phyloP scores from a whole-genome alignment of 2,797 vertebrate genomes.

The Trematomus bernacchii region DNA sequence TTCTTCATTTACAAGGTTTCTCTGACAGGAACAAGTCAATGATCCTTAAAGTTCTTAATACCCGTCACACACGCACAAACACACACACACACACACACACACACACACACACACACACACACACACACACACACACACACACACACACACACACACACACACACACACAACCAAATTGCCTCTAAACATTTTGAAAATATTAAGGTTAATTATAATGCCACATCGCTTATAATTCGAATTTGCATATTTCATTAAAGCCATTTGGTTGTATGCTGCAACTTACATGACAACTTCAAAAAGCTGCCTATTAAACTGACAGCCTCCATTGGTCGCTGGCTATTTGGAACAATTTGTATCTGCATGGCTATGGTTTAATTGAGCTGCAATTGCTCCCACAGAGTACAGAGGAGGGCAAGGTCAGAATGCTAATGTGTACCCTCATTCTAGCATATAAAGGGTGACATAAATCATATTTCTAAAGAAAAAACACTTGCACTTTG shows the following conservation, averaged over 20 bases:
- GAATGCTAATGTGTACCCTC: conserved; percentile 57
- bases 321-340: conserved; percentile 56
- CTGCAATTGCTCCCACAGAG: conserved; percentile 65
- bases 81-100: conserved; percentile 15
- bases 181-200: conserved; percentile 63
- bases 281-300: conserved; percentile 72
- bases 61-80: not conserved
- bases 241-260: conserved; percentile 80
- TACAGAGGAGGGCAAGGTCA: conserved; percentile 62
- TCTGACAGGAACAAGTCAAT: conserved; percentile 52
- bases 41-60: conserved; percentile 38
- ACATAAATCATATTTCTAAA: conserved; percentile 68
- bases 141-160: conserved; percentile 10
- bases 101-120: conserved; percentile 3
- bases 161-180: conserved; percentile 10
- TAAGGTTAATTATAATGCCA: conserved; percentile 74
- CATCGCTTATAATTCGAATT: conserved; percentile 69
- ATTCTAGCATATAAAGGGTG: conserved; percentile 61
- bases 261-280: conserved; percentile 66
- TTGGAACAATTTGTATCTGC: conserved; percentile 73
- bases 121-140: conserved; percentile 8
- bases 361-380: conserved; percentile 77
- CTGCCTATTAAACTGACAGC: conserved; percentile 58
- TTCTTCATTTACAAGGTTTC: conserved; percentile 41
- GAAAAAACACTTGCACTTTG: conserved; percentile 25